Evolutionary conservation across 2,888 invertebrate species (phyloP).

Genomic region (Catocala sponsa): DNA sequence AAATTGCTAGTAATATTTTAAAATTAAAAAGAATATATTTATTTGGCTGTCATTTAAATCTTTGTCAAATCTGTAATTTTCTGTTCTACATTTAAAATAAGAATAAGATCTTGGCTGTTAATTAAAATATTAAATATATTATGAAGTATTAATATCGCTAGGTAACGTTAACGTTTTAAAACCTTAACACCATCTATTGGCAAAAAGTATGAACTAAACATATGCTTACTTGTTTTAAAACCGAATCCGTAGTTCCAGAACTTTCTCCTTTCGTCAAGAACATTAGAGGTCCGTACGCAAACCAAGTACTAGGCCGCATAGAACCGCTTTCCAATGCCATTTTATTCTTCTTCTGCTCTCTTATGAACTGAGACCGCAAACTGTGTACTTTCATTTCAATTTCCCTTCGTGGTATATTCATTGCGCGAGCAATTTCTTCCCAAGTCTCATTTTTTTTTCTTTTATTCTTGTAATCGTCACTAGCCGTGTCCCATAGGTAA

Average conservation of each 20-base stretch:
- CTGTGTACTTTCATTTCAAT: constrained; percentile 28
- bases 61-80: too few relatives aligned
- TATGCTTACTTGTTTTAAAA: neutral
- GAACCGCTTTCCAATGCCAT: constrained; percentile 13
- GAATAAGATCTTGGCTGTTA: too few relatives aligned
- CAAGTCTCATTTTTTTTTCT: constrained; percentile 16
- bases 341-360: constrained; percentile 31
- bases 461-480: constrained; percentile 24
- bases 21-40: too few relatives aligned
- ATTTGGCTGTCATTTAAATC: too few relatives aligned
- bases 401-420: constrained; percentile 25
- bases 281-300: constrained; percentile 21
- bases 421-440: constrained; percentile 17
- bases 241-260: neutral
- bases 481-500: constrained; percentile 19
- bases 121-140: too few relatives aligned
- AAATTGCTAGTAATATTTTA: too few relatives aligned
- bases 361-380: constrained; percentile 27
- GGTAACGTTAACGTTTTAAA: too few relatives aligned
- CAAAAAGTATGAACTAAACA: too few relatives aligned
- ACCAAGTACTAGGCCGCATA: constrained; percentile 21
- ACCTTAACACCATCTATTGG: too few relatives aligned
- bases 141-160: too few relatives aligned
- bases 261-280: constrained; percentile 24
- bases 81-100: too few relatives aligned